Base-by-base conservation (phyloP, 1,140 invertebrate genomes). In the Teleopsis dalmanni region DNA sequence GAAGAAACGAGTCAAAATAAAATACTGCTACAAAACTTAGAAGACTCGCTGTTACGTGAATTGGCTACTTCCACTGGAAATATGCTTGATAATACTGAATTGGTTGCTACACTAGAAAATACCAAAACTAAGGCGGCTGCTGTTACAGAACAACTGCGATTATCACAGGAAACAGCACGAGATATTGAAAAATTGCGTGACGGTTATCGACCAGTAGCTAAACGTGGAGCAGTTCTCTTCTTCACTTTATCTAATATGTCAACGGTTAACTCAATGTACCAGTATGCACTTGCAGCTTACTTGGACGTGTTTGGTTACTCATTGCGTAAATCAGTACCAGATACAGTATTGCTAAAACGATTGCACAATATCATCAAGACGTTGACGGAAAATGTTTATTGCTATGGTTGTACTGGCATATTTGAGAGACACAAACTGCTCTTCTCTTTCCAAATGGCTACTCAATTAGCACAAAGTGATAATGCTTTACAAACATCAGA, bases 401-500 rank as follows among this genome's bases (percentile, higher is more conserved):
- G 87, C 58, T 94, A 90, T 58, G 90, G 88, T 1, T 94, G 90
- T 56, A 91, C 86, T 29, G 89, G 87, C 40, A 88, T 95, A 50
- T 94, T 94, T 63, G 88, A 94, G 65, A 81, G 83, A 41, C 88
- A 95, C 71, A 95, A 95, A 65, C 66, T 95, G 26, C 71, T 95
- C 11, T 93, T 85, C 66, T 92, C 91, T 0, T 91, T 95, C 68
- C 87, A 91, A 81, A 91, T 94, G 63, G 83, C 88, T 38, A 80
- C 83, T 3, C 89, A 87, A 64, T 71, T 95, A 46, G 80, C 92
- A 59, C 79, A 84, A 58, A 83, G 81, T 58, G 69, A 78, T 19
- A 76, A 71, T 0, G 56, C 73, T 10, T 65, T 94, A 1, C 73
- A 59, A 3, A 85, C 88, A 57, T 59, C 73, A 3, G 81, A 94